Percentiles rank a stretch among this genome's conserved stretches.
These are phyloP conservation scores for Channallabes apus DNA, from an alignment of 2,797 vertebrate genomes.

Conservation along the genomic window DNA sequence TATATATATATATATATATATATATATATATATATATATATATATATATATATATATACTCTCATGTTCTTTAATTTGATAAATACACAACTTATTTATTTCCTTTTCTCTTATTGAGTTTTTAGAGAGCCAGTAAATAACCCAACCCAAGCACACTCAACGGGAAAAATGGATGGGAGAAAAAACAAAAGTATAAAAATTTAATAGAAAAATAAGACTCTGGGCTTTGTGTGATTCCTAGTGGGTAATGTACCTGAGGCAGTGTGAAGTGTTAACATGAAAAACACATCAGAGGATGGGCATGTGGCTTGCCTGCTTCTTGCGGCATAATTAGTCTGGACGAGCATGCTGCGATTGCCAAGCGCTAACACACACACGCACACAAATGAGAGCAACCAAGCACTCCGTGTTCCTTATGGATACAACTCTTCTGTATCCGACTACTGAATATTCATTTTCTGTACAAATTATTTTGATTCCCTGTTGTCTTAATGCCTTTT, in stretches of 20 bases:
- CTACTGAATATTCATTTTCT: conserved; percentile 13
- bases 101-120: background rate
- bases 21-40: no score
- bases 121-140: conserved; percentile 49
- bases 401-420: conserved; percentile 39
- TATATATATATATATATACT: background rate
- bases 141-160: conserved; percentile 49
- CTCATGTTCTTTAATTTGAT: background rate
- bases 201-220: conserved; percentile 36
- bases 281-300: conserved; percentile 77
- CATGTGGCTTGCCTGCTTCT: conserved; percentile 58
- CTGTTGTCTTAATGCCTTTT: background rate
- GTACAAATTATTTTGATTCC: background rate
- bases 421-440: conserved; percentile 1
- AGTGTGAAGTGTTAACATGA: conserved; percentile 79
- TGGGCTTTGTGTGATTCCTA: conserved; percentile 69
- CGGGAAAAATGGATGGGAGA: conserved; percentile 29
- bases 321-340: conserved; percentile 67
- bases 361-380: conserved; percentile 31
- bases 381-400: conserved; percentile 11
- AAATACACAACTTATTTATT: background rate
- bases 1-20: no score
- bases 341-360: conserved; percentile 46
- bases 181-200: conserved; percentile 69
- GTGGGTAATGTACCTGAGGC: conserved; percentile 76